Evolutionary conservation across 2,797 vertebrate genomes (phyloP).

Genomic region (Acomys russatus): DNA sequence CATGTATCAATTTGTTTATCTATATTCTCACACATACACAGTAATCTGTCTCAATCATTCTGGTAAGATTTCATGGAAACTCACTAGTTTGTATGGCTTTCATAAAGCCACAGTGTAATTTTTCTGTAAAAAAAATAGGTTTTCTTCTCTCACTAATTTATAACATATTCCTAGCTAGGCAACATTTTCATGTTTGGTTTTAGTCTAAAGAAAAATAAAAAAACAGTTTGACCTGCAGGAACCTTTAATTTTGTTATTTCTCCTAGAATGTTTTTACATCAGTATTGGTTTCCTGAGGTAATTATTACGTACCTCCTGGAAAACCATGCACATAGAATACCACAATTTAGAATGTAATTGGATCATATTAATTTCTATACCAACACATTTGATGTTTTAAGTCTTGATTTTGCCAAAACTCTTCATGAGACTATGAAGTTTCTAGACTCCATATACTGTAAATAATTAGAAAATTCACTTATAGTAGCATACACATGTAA

Average conservation of each 20-base stretch:
- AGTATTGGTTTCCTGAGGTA: not conserved
- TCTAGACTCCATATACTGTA: not conserved
- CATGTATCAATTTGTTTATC: not conserved
- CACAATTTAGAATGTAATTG: not conserved
- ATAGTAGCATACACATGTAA: not conserved
- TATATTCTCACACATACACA: not conserved
- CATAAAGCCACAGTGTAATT: not conserved
- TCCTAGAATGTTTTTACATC: not conserved
- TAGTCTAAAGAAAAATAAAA: not conserved
- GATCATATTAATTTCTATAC: not conserved
- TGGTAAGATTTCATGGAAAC: not conserved
- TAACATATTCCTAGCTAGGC: not conserved
- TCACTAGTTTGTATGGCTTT: slow-evolving; percentile 9
- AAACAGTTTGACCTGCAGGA: not conserved
- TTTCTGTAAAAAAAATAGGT: not conserved
- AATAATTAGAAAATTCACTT: not conserved
- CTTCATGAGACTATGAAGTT: not conserved
- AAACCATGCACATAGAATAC: not conserved
- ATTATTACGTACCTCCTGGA: not conserved
- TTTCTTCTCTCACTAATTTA: not conserved
- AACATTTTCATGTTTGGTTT: not conserved
- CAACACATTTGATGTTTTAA: not conserved
- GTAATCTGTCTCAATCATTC: slow-evolving; percentile 1
- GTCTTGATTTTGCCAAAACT: not conserved
- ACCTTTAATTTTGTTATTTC: not conserved